Base-by-base conservation (phyloP, 2,113 vertebrate genomes). In the Phyllostomus hastatus region DNA sequence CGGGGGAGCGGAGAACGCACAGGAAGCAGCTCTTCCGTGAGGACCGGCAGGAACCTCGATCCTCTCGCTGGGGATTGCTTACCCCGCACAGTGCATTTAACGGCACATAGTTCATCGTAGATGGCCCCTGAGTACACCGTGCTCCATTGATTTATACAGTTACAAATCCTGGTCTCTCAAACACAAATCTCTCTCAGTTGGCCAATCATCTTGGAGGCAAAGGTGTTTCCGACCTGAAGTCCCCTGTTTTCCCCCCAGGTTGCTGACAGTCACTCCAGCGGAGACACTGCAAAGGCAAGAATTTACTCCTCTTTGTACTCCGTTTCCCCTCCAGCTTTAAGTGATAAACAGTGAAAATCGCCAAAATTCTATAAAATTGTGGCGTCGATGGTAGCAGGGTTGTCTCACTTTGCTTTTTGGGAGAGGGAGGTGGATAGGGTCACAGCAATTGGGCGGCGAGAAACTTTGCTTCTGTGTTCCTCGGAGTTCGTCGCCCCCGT, bases 221-320 rank as follows among this genome's bases (percentile, higher is more conserved):
- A 97, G 96, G 97, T 97, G 97, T 97, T 97, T 98, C 98, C 97
- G 96, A 85, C 97, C 95, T 93, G 96, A 98, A 98, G 97, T 97
- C 93, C 92, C 41, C 33, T 10, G 4, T 94, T 88, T 94, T 91
- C 90, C 94, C 95, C 83, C 96, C 76, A 50, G 97, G 92, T 83
- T 52, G 78, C 35, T 80, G 73, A 8, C 69, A 59, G n/a, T 59
- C 35, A 46, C 38, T 90, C 61, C 10, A 33, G 20, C 1, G 1
- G 54, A 78, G 57, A 85, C 57, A 31, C 61, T 35, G 90, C 24
- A 88, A 78, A 90, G 84, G 95, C 75, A 28, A 91, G 83, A 75
- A 26, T 72, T n/a, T 22, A 11, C 69, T 90, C 14, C 0, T n/a
- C 67, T 86, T 91, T 93, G 38, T 0, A 0, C 17, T 81, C 26